Evolutionary conservation across 2,797 vertebrate genomes (phyloP), one percentile per base, ranked within the genome.

Genomic region (Danio albolineatus): DNA sequence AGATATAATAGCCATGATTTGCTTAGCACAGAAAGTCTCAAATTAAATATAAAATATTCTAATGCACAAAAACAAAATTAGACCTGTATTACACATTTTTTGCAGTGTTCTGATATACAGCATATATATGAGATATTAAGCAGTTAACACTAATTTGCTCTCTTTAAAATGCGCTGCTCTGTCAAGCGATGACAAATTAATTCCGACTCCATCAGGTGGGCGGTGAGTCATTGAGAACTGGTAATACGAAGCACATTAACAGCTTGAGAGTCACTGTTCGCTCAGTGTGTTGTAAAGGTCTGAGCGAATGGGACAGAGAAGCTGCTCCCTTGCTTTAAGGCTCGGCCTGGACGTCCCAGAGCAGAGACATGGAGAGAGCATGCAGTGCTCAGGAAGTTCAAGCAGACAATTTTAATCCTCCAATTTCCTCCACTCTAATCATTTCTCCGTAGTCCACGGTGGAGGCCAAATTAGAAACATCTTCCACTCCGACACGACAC

Each of bases 371-470:
- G 19, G 49, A 49, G 56, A 78, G 87, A 90, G 89, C 89, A 92
- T 89, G 92, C 92, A 88, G 92, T 91, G 94, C 91, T 93, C 94
- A 97, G 97, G 97, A 98, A 97, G 96, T 97, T 96, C 95, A 95
- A 95, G 94, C 95, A 98, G 97, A 98, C 96, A 95, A 93, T 94
- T 90, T 95, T 97, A 98, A 98, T 98, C 96, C 95, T 93, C 95
- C 95, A 97, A 98, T 98, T 98, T 98, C 97, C 97, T 97, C 95
- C 92, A 92, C 94, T 96, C 95, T 97, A 98, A 98, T 98, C 97
- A 98, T 95, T 93, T 96, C 95, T 94, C 90, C 92, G 91, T 90
- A 93, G 91, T 94, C 94, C 94, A 93, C 87, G 89, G 91, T 89
- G 57, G 76, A 81, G 82, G 95, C 91, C 93, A 97, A 98, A 97